Conservation (phyloP, 2,797 vertebrate species). For the Zenarchopterus dispar region DNA sequence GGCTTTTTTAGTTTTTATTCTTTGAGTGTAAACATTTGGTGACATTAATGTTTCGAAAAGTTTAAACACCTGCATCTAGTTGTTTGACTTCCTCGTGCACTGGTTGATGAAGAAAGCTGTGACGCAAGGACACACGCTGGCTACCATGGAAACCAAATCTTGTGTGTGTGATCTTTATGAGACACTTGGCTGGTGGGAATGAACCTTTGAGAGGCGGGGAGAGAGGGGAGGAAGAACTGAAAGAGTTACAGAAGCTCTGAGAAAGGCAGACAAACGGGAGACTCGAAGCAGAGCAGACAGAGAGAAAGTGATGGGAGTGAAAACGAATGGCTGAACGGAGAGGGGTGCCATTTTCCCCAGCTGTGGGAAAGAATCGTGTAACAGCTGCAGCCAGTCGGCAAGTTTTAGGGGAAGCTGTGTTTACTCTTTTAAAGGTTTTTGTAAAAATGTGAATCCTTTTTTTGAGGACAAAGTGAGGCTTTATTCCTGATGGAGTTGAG, state of each 20-base stretch:
- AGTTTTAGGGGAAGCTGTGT: constrained; percentile 35
- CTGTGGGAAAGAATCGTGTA: constrained; percentile 49
- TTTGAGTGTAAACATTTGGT: no score
- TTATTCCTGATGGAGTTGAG: constrained; percentile 48
- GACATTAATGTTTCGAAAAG: no score
- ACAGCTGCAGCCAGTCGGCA: constrained; percentile 15
- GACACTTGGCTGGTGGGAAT: constrained; percentile 41
- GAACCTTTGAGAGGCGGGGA: constrained; percentile 30
- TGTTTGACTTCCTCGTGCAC: no score
- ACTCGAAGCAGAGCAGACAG: constrained; percentile 25
- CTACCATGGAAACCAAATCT: neutral
- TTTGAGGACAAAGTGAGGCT: constrained; percentile 64
- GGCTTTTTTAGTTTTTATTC: no score
- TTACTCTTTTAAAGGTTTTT: constrained; percentile 51
- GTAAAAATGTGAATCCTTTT: constrained; percentile 47
- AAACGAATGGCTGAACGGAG: constrained; percentile 43
- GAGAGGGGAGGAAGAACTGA: constrained; percentile 21
- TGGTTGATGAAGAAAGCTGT: constrained; percentile 24
- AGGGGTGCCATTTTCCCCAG: constrained; percentile 23
- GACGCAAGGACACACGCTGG: constrained; percentile 15
- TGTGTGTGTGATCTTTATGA: constrained; percentile 10
- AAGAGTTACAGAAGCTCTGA: constrained; percentile 33
- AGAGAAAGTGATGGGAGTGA: constrained; percentile 39
- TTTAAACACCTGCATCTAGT: no score
- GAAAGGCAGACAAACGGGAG: constrained; percentile 41